Base-by-base conservation (phyloP, 2,797 vertebrate genomes). In the Toxotes lorentzi region DNA sequence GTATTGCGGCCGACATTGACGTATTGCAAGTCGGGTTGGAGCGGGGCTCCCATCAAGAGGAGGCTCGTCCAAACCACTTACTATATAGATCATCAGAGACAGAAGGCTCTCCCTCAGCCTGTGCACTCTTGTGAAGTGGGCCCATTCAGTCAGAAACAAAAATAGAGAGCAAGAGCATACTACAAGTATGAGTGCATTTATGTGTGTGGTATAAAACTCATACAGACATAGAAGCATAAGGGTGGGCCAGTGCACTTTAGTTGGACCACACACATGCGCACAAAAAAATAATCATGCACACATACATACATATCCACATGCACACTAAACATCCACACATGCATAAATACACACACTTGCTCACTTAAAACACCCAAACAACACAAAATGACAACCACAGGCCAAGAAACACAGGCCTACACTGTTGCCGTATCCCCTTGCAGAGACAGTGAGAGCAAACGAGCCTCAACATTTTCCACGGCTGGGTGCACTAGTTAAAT, bases 1-100 rank as follows among this genome's bases (percentile, higher is more conserved):
- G 90, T 89, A 94, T 94, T 90, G 74, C 74, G 56, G 78, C 38
- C 74, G 88, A 95, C 93, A 89, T 81, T 95, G 93, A 94, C 90
- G 67, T 92, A 94, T 94, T 89, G 83, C 84, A 41, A 84, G 88
- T 79, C 58, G 70, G 71, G 91, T 82, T 79, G 59, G 87, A 89
- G 81, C 81, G 82, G 89, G 89, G 84, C 88, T 90, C 88, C 79
- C 88, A 88, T 92, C 86, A 86, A 92, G 89, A 92, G 84, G 79
- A 85, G 81, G 83, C 88, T 83, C 68, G 62, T 90, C 91, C 82
- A 89, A 87, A 91, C 85, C 83, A 73, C 88, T 88, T 73, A 81
- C 81, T 85, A 91, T 80, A 93, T 91, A 93, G 85, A 94, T 94
- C 92, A 92, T 90, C 81, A 76, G 85, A 89, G 91, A 90, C 86